Evolutionary conservation across 2,797 vertebrate genomes (phyloP), one percentile per base, ranked within the genome.

Genomic region (Silurus lanzhouensis): DNA sequence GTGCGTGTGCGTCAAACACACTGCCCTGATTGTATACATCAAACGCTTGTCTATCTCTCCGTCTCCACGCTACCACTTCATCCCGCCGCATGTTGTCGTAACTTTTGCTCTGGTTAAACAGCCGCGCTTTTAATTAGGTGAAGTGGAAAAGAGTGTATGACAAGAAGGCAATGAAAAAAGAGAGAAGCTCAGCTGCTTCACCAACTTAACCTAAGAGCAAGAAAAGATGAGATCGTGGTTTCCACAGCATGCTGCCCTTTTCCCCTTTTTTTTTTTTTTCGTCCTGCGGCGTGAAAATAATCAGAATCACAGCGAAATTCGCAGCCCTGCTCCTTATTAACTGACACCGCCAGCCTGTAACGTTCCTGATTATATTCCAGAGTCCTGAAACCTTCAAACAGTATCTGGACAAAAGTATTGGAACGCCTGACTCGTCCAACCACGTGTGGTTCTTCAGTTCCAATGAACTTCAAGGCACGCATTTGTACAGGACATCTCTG

Each of bases 11-110:
- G 2, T 52, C 9, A 52, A 60, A 44, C 76, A 17, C 5, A 10
- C 15, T 58, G 85, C 46, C 80, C 85, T 61, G 72, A 86, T 68
- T 70, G 63, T 52, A 77, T 77, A 80, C 71, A 77, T 86, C 80
- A 81, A 67, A 81, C 19, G 22, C 25, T 2, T 27, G n/a, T 55
- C 79, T 52, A 66, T 64, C 84, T 66, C 61, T 66, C 44, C 13
- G 2, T 44, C 61, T 81, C 44, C 46, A 81, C 14, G 61, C 14
- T 58, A 31, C 68, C 22, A 5, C 22, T 76, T 81, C 61, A 70
- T 67, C 78, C 25, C 75, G 68, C n/a, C 19, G 27, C 66, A 4
- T 6, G 68, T 67, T 75, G 48, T 58, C 22, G 8, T 38, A 63
- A 70, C 48, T 67, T 81, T 68, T 67, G 61, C 64, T 68, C 63